A percentile compares a stretch with the other conserved stretches of the same genome.
phyloP scores from a whole-genome alignment of 2,888 invertebrate genomes.

The Metallyticus violacea region DNA sequence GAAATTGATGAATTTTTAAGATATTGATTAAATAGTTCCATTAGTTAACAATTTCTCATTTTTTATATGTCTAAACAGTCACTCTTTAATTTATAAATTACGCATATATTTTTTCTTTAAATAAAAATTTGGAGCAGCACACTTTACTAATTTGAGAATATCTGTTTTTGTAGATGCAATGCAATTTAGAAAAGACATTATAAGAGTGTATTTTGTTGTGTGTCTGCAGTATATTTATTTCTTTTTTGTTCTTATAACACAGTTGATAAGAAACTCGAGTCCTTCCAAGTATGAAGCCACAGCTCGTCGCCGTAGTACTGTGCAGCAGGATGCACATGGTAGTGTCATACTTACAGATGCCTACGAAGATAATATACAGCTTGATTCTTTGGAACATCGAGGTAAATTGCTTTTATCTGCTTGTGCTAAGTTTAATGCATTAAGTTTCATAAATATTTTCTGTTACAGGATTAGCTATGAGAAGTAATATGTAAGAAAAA shows the following conservation, averaged over 20 bases:
- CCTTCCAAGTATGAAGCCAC: conserved; percentile 14
- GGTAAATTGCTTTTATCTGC: not conserved
- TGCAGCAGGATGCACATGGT: conserved; percentile 32
- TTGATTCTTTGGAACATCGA: conserved; percentile 18
- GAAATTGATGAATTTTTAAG: not conserved
- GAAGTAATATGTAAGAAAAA: too few species aligned
- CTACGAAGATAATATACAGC: conserved; percentile 29
- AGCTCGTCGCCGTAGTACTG: conserved; percentile 4
- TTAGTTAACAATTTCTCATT: too few species aligned
- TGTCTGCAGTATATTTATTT: not conserved
- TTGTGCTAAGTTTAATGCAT: not conserved
- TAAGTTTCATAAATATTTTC: too few species aligned
- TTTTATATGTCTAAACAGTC: too few species aligned
- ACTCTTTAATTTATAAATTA: too few species aligned
- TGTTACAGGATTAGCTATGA: too few species aligned
- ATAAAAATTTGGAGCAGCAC: too few species aligned
- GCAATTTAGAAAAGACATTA: not conserved
- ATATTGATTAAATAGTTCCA: not conserved
- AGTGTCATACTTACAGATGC: conserved; percentile 32
- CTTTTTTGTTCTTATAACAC: conserved; percentile 29
- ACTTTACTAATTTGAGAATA: too few species aligned
- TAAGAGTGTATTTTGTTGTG: not conserved
- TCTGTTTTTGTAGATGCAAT: too few species aligned
- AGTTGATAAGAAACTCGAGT: conserved; percentile 57
- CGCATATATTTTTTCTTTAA: too few species aligned